These are phyloP conservation scores for Paracanthobrama guichenoti DNA, from an alignment of 2,113 vertebrate genomes.

Conservation along the genomic window DNA sequence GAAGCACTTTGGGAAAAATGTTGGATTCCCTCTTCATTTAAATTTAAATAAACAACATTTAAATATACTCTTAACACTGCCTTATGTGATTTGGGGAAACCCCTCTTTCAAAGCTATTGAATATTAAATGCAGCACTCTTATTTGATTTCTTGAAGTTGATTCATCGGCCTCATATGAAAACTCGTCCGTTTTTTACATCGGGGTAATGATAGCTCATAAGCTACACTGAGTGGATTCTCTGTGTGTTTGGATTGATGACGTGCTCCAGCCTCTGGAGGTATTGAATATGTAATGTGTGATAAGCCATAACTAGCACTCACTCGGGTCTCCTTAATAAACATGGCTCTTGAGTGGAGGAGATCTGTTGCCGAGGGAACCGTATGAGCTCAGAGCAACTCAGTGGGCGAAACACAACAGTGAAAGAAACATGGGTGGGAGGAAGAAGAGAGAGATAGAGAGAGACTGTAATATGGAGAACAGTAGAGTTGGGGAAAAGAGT, in stretches of 20 bases:
- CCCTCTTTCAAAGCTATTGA: constrained; percentile 13
- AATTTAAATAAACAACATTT: neutral
- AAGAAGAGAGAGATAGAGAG: constrained; percentile 25
- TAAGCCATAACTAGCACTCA: constrained; percentile 44
- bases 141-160: constrained; percentile 22
- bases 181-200: constrained; percentile 3
- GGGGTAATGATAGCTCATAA: constrained; percentile 25
- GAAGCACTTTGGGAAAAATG: neutral
- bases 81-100: constrained; percentile 12
- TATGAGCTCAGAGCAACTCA: constrained; percentile 45
- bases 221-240: constrained; percentile 17
- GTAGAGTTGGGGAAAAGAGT: constrained; percentile 17
- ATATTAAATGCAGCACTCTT: neutral
- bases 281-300: constrained; percentile 54
- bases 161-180: constrained; percentile 16
- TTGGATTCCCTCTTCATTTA: neutral
- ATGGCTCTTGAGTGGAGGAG: constrained; percentile 48
- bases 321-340: constrained; percentile 47
- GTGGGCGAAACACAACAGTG: constrained; percentile 55
- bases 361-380: constrained; percentile 59
- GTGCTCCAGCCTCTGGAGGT: constrained; percentile 38
- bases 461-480: neutral
- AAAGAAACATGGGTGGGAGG: constrained; percentile 47
- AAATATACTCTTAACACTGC: neutral
- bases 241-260: constrained; percentile 44